Evolutionary conservation across 2,888 invertebrate genomes (phyloP), one percentile per base, ranked within the genome.

Genomic region (Drosophila gaucha): DNA sequence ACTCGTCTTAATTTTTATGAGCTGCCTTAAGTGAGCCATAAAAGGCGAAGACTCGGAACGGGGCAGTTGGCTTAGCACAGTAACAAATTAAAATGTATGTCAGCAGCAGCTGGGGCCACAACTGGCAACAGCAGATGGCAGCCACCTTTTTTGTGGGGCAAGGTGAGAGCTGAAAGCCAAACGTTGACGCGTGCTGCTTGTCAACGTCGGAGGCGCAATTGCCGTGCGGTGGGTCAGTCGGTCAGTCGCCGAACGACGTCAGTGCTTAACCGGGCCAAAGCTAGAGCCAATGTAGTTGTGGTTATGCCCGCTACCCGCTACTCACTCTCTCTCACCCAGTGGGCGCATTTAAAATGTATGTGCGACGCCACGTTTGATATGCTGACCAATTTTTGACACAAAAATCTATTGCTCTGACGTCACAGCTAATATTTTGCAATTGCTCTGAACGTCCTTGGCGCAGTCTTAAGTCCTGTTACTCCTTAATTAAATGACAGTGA

Each of bases 1-100:
- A 59, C 71, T 77, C 79, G 55, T 79, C 80, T 82, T 82, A 80
- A 82, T 82, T 82, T 84, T 79, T 80, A 84, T 80, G 82, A 79
- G 79, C 84, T 75, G 68, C 72, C 77, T 75, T 77, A 59, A 80
- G 73, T 79, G 79, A 79, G 80, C 79, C 77, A 79, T 82, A 77
- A 84, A 84, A 79, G 44, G 16, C 9, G 10, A 9, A 18, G 10
- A 9, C 16, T 6, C 20, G 22, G 12, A 22, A 20, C 44, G 39
- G 54, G 28, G 35, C 8, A 30, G 38, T 18, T 41, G 52, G 49
- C 69, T 64, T 64, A 64, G 74, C 67, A 70, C 59, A 72, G 80
- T 71, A 66, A 74, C 84, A 82, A 83, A 83, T 82, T 82, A 83
- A 83, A 83, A 78, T 82, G 80, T 82, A 69, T 62, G 76, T 57